Evolutionary conservation across 2,888 invertebrate genomes (phyloP).

Genomic region (Cyaniris semiargus): DNA sequence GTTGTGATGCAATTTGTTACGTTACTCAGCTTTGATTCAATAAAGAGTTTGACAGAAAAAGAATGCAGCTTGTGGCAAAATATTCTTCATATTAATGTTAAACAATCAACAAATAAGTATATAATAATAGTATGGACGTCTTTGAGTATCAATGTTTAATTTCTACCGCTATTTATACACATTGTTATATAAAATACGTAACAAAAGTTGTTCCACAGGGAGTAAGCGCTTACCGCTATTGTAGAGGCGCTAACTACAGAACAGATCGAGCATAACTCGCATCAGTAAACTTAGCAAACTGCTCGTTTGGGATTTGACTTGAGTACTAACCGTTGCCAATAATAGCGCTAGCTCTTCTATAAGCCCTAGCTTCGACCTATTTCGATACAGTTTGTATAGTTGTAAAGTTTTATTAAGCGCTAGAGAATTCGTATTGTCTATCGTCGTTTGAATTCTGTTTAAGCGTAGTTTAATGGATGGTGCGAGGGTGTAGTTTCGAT

Average conservation of each 20-base stretch:
- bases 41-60: too few relatives aligned
- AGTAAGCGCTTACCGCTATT: background rate
- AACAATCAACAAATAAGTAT: too few relatives aligned
- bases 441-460: background rate
- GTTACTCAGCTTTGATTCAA: too few relatives aligned
- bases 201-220: background rate
- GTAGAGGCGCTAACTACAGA: conserved; percentile 20
- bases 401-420: conserved; percentile 24
- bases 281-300: conserved; percentile 25
- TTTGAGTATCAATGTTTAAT: too few relatives aligned
- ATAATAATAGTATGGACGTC: too few relatives aligned
- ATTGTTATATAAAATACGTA: background rate
- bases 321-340: conserved; percentile 29
- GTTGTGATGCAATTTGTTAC: background rate
- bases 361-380: conserved; percentile 7
- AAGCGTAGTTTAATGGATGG: background rate
- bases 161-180: too few relatives aligned
- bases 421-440: background rate
- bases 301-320: conserved; percentile 27
- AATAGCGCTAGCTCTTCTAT: conserved; percentile 12
- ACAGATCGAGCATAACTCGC: conserved; percentile 23
- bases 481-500: too few relatives aligned
- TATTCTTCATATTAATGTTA: too few relatives aligned
- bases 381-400: conserved; percentile 4
- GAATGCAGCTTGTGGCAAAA: too few relatives aligned